These are phyloP conservation scores for Phylloscopus trochiloides DNA, from an alignment of 2,113 vertebrate species.

Conservation along the genomic window DNA sequence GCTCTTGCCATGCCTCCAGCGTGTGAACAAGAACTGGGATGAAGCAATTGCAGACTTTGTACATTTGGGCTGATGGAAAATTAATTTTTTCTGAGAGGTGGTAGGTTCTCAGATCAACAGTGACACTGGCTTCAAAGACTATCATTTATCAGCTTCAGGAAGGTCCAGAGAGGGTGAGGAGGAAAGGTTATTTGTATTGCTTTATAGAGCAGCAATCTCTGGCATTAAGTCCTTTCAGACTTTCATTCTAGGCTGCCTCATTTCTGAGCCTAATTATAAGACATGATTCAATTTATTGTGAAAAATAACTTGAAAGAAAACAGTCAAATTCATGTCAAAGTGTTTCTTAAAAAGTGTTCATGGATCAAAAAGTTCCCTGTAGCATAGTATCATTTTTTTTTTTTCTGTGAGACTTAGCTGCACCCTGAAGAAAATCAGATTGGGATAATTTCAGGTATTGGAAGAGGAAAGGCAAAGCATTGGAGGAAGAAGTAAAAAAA, in stretches of 20 bases:
- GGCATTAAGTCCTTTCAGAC: neutral
- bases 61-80: neutral
- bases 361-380: neutral
- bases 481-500: neutral
- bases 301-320: neutral
- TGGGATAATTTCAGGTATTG: neutral
- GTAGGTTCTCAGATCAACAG: neutral
- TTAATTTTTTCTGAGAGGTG: neutral
- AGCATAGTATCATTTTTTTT: neutral
- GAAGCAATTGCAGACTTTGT: neutral
- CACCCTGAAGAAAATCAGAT: neutral
- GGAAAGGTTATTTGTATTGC: neutral
- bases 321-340: neutral
- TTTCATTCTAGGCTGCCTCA: neutral
- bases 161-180: neutral
- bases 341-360: neutral
- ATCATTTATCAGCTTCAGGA: neutral
- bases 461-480: neutral
- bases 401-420: neutral
- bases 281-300: neutral
- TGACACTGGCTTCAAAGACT: neutral
- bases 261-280: neutral
- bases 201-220: neutral
- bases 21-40: neutral
- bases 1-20: neutral